Conservation (phyloP, 2,797 vertebrate species). For the Perodicticus potto region DNA sequence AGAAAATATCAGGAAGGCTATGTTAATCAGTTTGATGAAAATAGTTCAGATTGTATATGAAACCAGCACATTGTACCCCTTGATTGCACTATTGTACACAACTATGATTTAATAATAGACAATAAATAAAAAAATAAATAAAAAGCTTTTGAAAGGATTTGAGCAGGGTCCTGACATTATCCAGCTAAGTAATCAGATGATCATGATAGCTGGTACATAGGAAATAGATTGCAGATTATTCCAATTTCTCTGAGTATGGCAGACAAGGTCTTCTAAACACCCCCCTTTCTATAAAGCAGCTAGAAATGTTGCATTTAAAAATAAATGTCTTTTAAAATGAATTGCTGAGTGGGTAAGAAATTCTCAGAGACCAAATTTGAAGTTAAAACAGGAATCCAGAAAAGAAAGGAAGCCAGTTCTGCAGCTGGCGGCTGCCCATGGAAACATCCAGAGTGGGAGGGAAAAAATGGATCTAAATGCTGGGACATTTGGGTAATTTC, state of each 20-base stretch:
- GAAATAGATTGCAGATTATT: background rate
- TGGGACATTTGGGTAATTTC: background rate
- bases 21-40: too few species aligned
- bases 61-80: too few species aligned
- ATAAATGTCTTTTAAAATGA: conserved; percentile 62
- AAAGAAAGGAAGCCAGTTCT: conserved; percentile 35
- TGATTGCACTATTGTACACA: too few species aligned
- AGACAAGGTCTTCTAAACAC: background rate
- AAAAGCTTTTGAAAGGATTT: background rate
- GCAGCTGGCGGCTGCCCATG: background rate
- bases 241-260: background rate
- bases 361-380: conserved; percentile 58
- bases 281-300: conserved; percentile 19
- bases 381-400: conserved; percentile 52
- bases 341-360: conserved; percentile 58
- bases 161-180: background rate
- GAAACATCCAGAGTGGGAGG: background rate
- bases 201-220: background rate
- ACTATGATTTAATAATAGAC: too few species aligned
- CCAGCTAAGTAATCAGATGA: background rate
- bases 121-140: too few species aligned
- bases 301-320: conserved; percentile 65
- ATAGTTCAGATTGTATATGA: too few species aligned
- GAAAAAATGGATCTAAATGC: background rate
- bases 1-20: too few species aligned